Evolutionary conservation across 1,140 invertebrate species (phyloP), one percentile per base, ranked within the genome.

Genomic region (Oppia nitens): DNA sequence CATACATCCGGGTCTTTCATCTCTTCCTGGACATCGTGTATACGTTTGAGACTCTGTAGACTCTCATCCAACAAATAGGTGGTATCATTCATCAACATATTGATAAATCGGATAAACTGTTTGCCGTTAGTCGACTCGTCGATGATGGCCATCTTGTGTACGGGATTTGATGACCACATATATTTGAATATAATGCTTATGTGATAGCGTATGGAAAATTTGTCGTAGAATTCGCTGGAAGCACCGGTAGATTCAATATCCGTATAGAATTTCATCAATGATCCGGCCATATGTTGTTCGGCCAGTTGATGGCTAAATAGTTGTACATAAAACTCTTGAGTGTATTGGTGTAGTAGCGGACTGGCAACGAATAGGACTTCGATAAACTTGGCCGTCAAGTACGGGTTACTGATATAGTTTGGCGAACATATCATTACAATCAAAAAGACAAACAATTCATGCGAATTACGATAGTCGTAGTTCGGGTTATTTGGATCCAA

Each of bases 171-270:
- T 23, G 25, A 80, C 91, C 91, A 96, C 14, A 96, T 75, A 72
- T 88, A 92, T 66, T 91, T 82, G 79, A 96, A 86, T 1, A 94
- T 82, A 51, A 82, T 77, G 69, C 95, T 95, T 89, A 96, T 95
- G 9, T 92, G 92, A 56, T 87, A 76, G 47, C 92, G 77, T 70
- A 96, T 96, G 70, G 93, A 92, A 69, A 97, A 96, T 73, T 96
- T 96, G 71, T 96, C 88, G 70, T 96, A 91, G 74, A 97, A 97
- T 68, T 87, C 84, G 80, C 66, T 93, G 92, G 66, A 96, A 53
- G 94, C 87, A 23, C 94, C 94, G 12, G 92, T 97, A 2, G 89
- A 89, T 74, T 98, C 95, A 40, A 98, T 90, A 68, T 97, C 92
- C 62, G 91, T 91, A 72, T 98, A 98, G 73, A 98, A 98, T 72